phyloP scores from a whole-genome alignment of 2,797 vertebrate species.

The Clarias laeviceps region DNA sequence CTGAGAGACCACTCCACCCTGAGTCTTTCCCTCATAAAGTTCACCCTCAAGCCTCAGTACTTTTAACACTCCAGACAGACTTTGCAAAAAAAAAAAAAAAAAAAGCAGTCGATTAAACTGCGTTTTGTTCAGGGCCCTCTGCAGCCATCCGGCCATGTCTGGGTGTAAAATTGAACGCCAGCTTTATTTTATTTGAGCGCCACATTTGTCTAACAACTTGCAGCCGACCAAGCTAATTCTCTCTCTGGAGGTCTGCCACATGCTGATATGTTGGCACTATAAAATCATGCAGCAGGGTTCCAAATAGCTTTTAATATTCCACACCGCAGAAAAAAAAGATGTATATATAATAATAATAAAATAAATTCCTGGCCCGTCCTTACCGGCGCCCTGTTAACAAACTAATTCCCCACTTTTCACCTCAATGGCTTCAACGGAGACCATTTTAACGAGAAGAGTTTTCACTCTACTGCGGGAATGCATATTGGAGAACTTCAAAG shows the following conservation, averaged over 20 bases:
- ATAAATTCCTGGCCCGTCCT: neutral
- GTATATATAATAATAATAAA: too few species aligned
- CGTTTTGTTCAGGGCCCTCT: slow-evolving; percentile 24
- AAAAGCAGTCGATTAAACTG: slow-evolving; percentile 36
- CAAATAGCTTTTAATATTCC: slow-evolving; percentile 55
- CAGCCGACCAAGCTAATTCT: slow-evolving; percentile 44
- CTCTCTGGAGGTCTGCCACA: slow-evolving; percentile 49
- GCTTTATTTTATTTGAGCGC: slow-evolving; percentile 56
- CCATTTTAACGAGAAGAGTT: slow-evolving; percentile 6
- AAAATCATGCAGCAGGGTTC: slow-evolving; percentile 47
- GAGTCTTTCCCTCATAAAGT: slow-evolving; percentile 35
- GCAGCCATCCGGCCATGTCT: slow-evolving; percentile 31
- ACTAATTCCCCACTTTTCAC: slow-evolving; percentile 48
- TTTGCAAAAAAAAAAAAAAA: slow-evolving; percentile 19
- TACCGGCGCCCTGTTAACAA: slow-evolving; percentile 50
- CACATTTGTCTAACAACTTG: slow-evolving; percentile 54
- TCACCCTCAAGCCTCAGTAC: slow-evolving; percentile 19
- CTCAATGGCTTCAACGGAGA: slow-evolving; percentile 25
- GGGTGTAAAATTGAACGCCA: slow-evolving; percentile 46
- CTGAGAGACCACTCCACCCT: slow-evolving; percentile 9
- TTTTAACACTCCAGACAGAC: slow-evolving; percentile 43
- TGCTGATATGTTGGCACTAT: slow-evolving; percentile 43
- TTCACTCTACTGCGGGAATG: neutral
- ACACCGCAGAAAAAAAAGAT: slow-evolving; percentile 13
- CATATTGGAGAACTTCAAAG: neutral